Evolutionary conservation across 2,888 invertebrate species (phyloP).

Genomic region (Machimus rusticus): DNA sequence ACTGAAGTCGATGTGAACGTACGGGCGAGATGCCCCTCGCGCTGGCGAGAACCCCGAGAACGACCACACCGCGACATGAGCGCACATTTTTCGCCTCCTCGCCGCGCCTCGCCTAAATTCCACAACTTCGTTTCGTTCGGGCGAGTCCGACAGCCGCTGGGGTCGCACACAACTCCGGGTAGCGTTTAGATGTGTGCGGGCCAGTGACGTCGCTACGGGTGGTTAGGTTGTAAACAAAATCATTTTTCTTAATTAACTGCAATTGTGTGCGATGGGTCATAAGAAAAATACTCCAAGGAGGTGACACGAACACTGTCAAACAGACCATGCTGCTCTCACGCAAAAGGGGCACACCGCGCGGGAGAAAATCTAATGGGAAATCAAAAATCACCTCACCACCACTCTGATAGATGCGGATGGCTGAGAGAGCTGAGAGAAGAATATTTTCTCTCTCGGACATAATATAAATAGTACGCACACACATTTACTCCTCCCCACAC

Average conservation of each 20-base stretch:
- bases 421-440: neutral
- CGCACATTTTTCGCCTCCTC: neutral
- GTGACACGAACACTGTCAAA: neutral
- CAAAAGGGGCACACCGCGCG: neutral
- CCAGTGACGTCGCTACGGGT: neutral
- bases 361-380: neutral
- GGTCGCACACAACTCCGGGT: neutral
- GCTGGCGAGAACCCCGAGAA: neutral
- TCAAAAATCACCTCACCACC: neutral
- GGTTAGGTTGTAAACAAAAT: constrained; percentile 1
- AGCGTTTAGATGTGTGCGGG: neutral
- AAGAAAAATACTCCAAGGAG: constrained; percentile 13
- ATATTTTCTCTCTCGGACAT: neutral
- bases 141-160: neutral
- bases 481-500: neutral
- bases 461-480: neutral
- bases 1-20: constrained; percentile 32
- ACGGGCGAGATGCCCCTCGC: constrained; percentile 28
- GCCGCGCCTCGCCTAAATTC: neutral
- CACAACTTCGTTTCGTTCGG: neutral
- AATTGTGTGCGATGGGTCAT: neutral
- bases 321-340: neutral
- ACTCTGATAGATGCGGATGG: neutral
- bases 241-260: constrained; percentile 27
- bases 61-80: neutral